A percentile compares a stretch with the other conserved stretches of the same genome.
These are phyloP conservation scores for Microctonus hyperodae DNA, from an alignment of 2,888 invertebrate species.

Conservation along the genomic window DNA sequence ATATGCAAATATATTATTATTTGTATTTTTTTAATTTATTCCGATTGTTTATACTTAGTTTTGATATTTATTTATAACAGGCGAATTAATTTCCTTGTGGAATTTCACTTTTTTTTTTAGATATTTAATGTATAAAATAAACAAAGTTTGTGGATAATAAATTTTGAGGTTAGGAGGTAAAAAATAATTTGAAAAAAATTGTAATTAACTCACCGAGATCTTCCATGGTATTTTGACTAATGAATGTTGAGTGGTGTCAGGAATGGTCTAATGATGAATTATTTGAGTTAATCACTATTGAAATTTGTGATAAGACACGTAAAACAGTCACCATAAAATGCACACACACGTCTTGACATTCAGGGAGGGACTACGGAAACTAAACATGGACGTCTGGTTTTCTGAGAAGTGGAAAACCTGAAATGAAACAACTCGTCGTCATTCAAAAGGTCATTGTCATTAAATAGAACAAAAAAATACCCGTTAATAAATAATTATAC, in stretches of 20 bases:
- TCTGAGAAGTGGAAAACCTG: constrained; percentile 14
- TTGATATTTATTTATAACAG: too few species aligned
- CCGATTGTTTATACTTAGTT: too few species aligned
- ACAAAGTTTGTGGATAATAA: background rate
- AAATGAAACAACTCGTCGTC: background rate
- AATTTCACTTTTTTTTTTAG: background rate
- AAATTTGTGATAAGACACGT: background rate
- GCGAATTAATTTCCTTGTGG: too few species aligned
- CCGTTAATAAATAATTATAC: background rate
- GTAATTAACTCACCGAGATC: constrained; percentile 30
- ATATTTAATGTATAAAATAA: background rate
- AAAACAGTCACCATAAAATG: constrained; percentile 7
- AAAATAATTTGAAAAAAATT: background rate
- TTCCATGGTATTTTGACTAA: constrained; percentile 17
- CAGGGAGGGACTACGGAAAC: constrained; percentile 23
- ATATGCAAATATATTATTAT: too few species aligned
- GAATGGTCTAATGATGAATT: background rate
- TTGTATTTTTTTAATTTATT: too few species aligned
- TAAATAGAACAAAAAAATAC: background rate
- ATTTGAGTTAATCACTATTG: constrained; percentile 15
- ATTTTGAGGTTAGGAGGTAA: constrained; percentile 17
- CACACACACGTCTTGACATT: background rate
- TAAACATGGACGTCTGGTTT: constrained; percentile 25
- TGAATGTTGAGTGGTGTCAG: background rate
- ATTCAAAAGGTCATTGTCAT: background rate